A percentile compares a stretch with the other conserved stretches of the same genome.
Evolutionary conservation across 2,113 vertebrate genomes (phyloP).

Genomic region (Thinocorus orbignyianus): DNA sequence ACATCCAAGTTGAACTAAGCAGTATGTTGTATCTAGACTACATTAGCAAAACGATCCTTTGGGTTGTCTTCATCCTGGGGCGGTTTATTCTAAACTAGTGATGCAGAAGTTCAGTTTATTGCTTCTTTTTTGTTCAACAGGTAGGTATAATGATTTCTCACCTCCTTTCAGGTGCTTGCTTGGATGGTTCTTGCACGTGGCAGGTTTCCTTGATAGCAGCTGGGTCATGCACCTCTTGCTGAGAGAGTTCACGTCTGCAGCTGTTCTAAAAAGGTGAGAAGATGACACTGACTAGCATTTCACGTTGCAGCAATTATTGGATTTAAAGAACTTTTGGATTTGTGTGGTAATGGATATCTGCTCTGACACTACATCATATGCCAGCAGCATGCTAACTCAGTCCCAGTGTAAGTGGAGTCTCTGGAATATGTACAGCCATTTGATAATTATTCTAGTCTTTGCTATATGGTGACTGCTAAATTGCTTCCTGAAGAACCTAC

Average conservation of each 20-base stretch:
- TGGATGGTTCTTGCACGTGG: background rate
- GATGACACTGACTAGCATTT: background rate
- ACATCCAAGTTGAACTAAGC: background rate
- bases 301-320: background rate
- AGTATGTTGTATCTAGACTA: background rate
- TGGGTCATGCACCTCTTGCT: background rate
- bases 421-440: background rate
- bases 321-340: background rate
- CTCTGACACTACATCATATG: background rate
- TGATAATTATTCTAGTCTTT: slow-evolving; percentile 9
- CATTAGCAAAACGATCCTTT: background rate
- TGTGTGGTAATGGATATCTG: background rate
- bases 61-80: background rate
- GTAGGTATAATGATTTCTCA: background rate
- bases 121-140: background rate
- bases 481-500: slow-evolving; percentile 31
- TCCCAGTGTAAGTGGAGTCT: background rate
- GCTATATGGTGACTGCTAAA: background rate
- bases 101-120: background rate
- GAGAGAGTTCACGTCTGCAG: background rate
- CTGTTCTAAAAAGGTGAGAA: background rate
- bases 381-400: background rate
- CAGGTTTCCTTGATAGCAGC: background rate
- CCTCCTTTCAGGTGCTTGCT: background rate
- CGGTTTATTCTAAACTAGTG: background rate